Conservation (phyloP, 2,888 invertebrate species). For the Petrophora chlorosata region DNA sequence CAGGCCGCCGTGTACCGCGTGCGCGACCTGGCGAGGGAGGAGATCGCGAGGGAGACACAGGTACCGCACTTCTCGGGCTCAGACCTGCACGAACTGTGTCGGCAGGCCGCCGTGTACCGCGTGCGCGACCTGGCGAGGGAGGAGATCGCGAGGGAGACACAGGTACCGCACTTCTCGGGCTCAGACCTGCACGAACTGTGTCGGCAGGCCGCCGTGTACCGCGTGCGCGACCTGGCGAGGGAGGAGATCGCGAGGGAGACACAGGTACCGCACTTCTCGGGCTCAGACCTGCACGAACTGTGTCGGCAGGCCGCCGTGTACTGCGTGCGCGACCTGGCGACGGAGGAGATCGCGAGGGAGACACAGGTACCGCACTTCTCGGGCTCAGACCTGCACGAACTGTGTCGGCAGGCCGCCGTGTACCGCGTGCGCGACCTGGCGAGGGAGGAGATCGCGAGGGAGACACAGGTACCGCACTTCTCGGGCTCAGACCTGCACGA, state of each 20-base stretch:
- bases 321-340: too few species aligned
- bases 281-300: too few species aligned
- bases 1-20: constrained; percentile 95
- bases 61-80: constrained; percentile 95
- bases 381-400: too few species aligned
- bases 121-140: constrained; percentile 86
- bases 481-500: too few species aligned
- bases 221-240: constrained; percentile 87
- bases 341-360: too few species aligned
- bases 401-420: too few species aligned
- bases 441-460: too few species aligned
- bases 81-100: constrained; percentile 94
- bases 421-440: too few species aligned
- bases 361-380: too few species aligned
- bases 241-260: constrained; percentile 57
- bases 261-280: too few species aligned
- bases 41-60: constrained; percentile 53
- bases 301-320: too few species aligned
- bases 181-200: constrained; percentile 96
- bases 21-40: constrained; percentile 83
- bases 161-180: constrained; percentile 91
- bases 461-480: too few species aligned
- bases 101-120: constrained; percentile 94
- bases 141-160: constrained; percentile 53
- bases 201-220: constrained; percentile 94